phyloP scores from a whole-genome alignment of 1,140 invertebrate species.

The Papilio xuthus region DNA sequence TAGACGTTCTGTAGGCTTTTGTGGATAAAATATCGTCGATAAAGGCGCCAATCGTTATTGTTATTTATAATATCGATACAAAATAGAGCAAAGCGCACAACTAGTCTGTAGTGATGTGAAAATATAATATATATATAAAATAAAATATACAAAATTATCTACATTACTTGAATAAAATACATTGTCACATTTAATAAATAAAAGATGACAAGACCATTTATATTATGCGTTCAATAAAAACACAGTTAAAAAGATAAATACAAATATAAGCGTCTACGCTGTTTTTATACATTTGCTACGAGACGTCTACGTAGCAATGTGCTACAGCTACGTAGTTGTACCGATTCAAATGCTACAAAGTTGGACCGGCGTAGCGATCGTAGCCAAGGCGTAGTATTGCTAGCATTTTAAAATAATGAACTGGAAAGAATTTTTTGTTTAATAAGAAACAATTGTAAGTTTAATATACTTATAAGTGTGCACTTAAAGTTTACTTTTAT shows the following conservation, averaged over 20 bases:
- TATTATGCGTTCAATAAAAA: not conserved
- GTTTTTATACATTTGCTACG: constrained; percentile 18
- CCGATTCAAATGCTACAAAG: not conserved
- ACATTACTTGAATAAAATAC: no score
- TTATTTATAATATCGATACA: constrained; percentile 56
- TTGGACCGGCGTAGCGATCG: not conserved
- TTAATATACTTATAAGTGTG: no score
- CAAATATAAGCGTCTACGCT: not conserved
- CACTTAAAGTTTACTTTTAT: no score
- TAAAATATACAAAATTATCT: no score
- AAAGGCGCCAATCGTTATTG: constrained; percentile 58
- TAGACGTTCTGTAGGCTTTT: constrained; percentile 3
- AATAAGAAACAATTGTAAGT: not conserved
- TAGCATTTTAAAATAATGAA: not conserved
- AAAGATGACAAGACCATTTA: no score
- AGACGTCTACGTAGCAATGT: not conserved
- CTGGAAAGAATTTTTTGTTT: not conserved
- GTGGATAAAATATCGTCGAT: constrained; percentile 54
- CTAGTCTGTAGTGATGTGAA: constrained; percentile 38
- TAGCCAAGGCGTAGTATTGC: constrained; percentile 4
- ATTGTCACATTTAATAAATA: no score
- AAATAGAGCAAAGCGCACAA: constrained; percentile 40
- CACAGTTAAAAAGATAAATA: not conserved
- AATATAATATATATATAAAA: no score
- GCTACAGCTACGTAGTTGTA: not conserved